Percentiles rank a stretch among this genome's conserved stretches.
These are phyloP conservation scores for Ochropacha duplaris DNA, from an alignment of 2,888 invertebrate species.

Conservation along the genomic window DNA sequence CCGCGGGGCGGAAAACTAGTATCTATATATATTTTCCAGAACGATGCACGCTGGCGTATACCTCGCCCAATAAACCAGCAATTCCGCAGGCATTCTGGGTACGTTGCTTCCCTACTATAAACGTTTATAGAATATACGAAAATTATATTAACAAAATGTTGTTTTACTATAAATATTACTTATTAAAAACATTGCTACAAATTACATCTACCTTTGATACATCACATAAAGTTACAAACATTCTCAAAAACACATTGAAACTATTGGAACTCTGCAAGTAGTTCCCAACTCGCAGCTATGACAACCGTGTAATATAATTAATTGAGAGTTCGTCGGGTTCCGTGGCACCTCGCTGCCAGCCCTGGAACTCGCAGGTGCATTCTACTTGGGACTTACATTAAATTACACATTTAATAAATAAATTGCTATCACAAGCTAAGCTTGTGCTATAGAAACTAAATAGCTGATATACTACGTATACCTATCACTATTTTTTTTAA, in stretches of 20 bases:
- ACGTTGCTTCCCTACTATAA: too few relatives aligned
- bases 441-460: too few relatives aligned
- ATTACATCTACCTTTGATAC: neutral
- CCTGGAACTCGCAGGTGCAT: slow-evolving; percentile 21
- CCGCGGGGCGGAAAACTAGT: too few relatives aligned
- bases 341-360: slow-evolving; percentile 28
- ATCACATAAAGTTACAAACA: neutral
- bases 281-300: slow-evolving; percentile 43
- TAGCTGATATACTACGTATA: too few relatives aligned
- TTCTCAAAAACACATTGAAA: neutral
- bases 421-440: neutral
- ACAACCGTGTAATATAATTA: slow-evolving; percentile 69
- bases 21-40: too few relatives aligned
- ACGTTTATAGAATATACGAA: too few relatives aligned
- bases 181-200: neutral
- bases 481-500: too few relatives aligned
- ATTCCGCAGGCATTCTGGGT: too few relatives aligned
- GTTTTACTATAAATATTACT: too few relatives aligned
- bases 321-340: slow-evolving; percentile 54
- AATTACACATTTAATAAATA: neutral
- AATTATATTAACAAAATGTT: too few relatives aligned
- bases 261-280: neutral
- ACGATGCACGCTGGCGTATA: too few relatives aligned
- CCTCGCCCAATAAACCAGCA: too few relatives aligned
- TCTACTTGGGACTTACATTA: slow-evolving; percentile 32